Conservation (phyloP, 2,797 vertebrate genomes). For the Melanotaenia nigrans region DNA sequence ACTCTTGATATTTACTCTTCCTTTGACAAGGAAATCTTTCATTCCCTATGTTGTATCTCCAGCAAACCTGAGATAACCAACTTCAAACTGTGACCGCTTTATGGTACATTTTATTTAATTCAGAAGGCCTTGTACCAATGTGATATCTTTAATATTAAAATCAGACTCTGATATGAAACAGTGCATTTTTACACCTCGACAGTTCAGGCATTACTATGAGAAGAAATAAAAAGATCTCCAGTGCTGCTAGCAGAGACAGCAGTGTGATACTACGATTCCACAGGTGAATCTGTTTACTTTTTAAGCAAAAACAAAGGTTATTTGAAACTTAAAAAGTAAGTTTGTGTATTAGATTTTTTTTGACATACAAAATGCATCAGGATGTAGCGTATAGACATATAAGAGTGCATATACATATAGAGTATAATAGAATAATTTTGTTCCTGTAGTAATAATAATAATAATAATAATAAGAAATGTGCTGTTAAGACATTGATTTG, state of each 20-base stretch:
- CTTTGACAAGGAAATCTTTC: neutral
- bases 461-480: neutral
- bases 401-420: too few species aligned
- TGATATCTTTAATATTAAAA: neutral
- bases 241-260: neutral
- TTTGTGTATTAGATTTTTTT: neutral
- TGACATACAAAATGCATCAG: neutral
- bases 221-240: too few species aligned
- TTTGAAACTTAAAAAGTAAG: neutral
- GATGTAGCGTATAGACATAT: neutral
- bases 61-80: neutral
- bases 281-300: neutral
- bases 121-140: neutral
- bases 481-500: neutral
- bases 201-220: neutral
- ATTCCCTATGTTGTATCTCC: neutral
- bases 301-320: neutral
- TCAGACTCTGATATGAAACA: neutral
- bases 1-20: neutral
- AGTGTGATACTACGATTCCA: neutral
- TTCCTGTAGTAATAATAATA: too few species aligned
- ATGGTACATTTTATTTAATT: neutral
- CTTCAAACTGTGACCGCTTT: neutral
- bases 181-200: neutral
- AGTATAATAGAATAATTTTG: too few species aligned